phyloP scores from a whole-genome alignment of 2,888 invertebrate genomes.

The Chydorus sphaericus region DNA sequence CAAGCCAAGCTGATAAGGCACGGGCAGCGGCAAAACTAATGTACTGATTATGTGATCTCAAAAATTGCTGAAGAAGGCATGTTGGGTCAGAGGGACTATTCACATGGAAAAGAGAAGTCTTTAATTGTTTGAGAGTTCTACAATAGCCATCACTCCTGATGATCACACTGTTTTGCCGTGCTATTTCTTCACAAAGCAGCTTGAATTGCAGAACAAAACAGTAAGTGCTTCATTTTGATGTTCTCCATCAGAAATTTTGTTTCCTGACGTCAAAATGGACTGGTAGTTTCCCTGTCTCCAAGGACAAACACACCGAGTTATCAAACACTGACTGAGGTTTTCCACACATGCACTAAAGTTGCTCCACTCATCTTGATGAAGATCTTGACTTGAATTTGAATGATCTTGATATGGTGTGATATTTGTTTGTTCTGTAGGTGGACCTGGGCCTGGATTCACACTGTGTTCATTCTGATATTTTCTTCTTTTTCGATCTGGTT shows the following conservation, averaged over 20 bases:
- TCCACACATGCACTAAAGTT: not conserved
- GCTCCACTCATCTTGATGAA: slow-evolving; percentile 3
- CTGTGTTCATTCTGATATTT: slow-evolving; percentile 8
- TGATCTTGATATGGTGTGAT: not conserved
- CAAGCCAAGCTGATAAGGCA: slow-evolving; percentile 64
- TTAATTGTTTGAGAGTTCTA: not conserved
- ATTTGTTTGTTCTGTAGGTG: not conserved
- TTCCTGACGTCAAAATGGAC: not conserved
- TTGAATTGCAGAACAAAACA: slow-evolving; percentile 10
- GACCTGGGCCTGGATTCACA: slow-evolving; percentile 9
- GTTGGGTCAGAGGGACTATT: slow-evolving; percentile 10
- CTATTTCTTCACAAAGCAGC: slow-evolving; percentile 13
- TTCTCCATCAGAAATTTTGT: not conserved
- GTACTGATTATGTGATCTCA: slow-evolving; percentile 61
- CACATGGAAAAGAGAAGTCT: slow-evolving; percentile 2
- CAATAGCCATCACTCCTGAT: slow-evolving; percentile 5
- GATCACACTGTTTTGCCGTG: slow-evolving; percentile 10
- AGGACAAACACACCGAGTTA: slow-evolving; percentile 6
- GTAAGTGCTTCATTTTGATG: not conserved
- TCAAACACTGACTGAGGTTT: not conserved
- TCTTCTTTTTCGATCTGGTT: slow-evolving; percentile 14
- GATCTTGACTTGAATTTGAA: not conserved
- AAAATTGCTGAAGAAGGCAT: slow-evolving; percentile 48
- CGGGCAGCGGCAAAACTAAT: slow-evolving; percentile 64
- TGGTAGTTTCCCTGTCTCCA: not conserved